A percentile compares a stretch with the other conserved stretches of the same genome.
Conservation (phyloP, 2,113 vertebrate species). For the Hemiscyllium ocellatum region DNA sequence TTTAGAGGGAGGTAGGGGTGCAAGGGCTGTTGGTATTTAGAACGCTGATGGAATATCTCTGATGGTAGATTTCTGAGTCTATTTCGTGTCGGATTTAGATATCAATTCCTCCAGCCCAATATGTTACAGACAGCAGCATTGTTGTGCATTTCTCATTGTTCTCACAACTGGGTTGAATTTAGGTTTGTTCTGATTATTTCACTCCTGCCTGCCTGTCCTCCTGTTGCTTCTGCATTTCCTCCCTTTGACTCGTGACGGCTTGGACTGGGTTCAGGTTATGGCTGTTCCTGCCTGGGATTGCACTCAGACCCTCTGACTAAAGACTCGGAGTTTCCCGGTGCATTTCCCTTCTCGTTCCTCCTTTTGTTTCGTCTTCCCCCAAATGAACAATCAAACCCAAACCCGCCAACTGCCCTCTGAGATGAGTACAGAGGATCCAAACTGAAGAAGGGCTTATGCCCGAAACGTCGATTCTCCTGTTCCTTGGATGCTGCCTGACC, state of each 20-base stretch:
- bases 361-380: background rate
- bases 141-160: background rate
- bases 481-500: no score
- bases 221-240: background rate
- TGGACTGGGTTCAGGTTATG: no score
- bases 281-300: background rate
- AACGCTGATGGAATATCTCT: background rate
- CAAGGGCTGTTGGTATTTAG: conserved; percentile 7
- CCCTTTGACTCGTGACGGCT: background rate
- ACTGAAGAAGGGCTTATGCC: no score
- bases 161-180: background rate
- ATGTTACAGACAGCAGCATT: no score
- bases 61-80: background rate
- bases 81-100: conserved; percentile 3
- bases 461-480: no score
- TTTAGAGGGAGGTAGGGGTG: conserved; percentile 24
- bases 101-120: background rate
- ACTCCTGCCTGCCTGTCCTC: background rate
- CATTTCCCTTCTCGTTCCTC: background rate
- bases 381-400: background rate
- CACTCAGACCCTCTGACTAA: background rate
- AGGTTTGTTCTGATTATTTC: background rate
- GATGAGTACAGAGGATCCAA: background rate
- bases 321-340: background rate
- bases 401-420: background rate